Evolutionary conservation across 1,140 invertebrate genomes (phyloP), one percentile per base, ranked within the genome.

Genomic region (Heterodera carotae): DNA sequence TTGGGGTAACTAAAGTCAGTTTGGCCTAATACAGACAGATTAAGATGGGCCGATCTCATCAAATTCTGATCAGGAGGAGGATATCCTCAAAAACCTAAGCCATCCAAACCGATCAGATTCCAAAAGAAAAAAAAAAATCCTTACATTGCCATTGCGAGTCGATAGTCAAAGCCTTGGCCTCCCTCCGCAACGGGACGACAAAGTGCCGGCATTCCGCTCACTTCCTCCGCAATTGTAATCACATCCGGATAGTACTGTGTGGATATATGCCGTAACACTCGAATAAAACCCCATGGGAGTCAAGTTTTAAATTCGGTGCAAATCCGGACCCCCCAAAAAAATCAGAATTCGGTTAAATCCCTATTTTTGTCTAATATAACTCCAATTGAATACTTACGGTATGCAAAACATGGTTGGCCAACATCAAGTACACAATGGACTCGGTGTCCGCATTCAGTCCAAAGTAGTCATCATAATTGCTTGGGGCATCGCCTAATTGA

Each of bases 221-320:
- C 97, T 90, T 99, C 97, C 92, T 99, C 97, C 56, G 96, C 96
- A 85, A 99, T 94, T 10, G 97, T 98, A 33, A 95, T 91, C 5
- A 93, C 91, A 76, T 94, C 91, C 0, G 92, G 92, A 89, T 96
- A 93, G 0, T 93, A 87, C n/a, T 89, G 56, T 18, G 18, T 18
- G 1, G 31, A 69, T 10, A 27, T n/a, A 69, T 8, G 4, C 2
- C n/a, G 4, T 15, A 67, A 68, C 3, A 68, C 0, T 56, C 39
- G 8, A 68, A 68, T 25, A 68, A 34, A 25, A 68, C 3, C 4
- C 12, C 5, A 18, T 67, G n/a, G n/a, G n/a, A n/a, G n/a, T 67
- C 36, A 7, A 43, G 39, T 4, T 43, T 43, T 43, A 43, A 43
- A 43, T 43, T 5, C 39, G n/a, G n/a, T n/a, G n/a, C n/a, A n/a